Conservation (phyloP, 2,888 invertebrate genomes). For the Drosophila neotestacea region DNA sequence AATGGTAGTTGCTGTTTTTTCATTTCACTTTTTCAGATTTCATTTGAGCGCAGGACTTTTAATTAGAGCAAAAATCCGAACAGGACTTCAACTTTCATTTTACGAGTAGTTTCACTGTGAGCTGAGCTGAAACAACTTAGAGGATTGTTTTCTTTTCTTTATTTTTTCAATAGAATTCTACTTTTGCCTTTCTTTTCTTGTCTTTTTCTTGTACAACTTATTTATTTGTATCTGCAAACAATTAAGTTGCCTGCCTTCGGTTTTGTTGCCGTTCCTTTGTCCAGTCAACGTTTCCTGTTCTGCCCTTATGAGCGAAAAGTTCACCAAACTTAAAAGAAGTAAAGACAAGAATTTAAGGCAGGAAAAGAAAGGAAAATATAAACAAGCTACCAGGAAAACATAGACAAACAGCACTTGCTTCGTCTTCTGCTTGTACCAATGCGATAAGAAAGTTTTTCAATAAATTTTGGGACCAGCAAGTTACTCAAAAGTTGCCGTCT, state of each 20-base stretch:
- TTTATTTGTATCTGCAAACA: constrained; percentile 79
- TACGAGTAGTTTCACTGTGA: constrained; percentile 15
- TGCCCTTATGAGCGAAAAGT: constrained; percentile 57
- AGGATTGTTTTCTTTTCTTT: constrained; percentile 35
- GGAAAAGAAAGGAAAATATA: constrained; percentile 57
- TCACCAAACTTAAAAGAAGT: constrained; percentile 51
- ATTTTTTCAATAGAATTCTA: constrained; percentile 19
- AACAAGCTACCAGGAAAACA: constrained; percentile 52
- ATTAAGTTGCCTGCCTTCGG: constrained; percentile 61
- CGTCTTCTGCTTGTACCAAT: constrained; percentile 55
- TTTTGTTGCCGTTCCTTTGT: constrained; percentile 31
- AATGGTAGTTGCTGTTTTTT: no score
- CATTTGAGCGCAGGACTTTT: constrained; percentile 18
- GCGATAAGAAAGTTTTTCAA: constrained; percentile 82
- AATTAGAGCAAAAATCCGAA: constrained; percentile 38
- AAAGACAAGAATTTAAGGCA: constrained; percentile 14
- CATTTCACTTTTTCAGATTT: no score
- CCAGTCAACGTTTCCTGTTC: constrained; percentile 39
- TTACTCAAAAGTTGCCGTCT: constrained; percentile 68
- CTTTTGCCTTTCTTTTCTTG: constrained; percentile 3
- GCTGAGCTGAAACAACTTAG: constrained; percentile 19
- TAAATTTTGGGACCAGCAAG: constrained; percentile 69
- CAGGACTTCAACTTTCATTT: constrained; percentile 51
- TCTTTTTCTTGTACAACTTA: constrained; percentile 58
- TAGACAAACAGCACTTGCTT: constrained; percentile 36